phyloP scores from a whole-genome alignment of 2,888 invertebrate genomes.

The Podotricha telesiphe region DNA sequence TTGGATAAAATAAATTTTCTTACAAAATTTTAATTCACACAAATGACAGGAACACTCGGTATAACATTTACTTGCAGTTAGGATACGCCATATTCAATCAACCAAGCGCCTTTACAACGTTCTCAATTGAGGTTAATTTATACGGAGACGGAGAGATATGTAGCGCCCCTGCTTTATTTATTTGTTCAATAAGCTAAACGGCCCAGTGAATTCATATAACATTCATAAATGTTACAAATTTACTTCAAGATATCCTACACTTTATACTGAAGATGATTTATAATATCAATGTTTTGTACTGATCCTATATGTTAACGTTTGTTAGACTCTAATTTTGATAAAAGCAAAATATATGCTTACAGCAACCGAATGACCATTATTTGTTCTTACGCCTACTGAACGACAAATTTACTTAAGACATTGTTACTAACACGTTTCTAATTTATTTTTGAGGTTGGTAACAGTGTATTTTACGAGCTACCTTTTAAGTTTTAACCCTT shows the following conservation, averaged over 20 bases:
- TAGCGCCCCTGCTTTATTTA: constrained; percentile 78
- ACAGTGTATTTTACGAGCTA: constrained; percentile 57
- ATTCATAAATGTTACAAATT: constrained; percentile 45
- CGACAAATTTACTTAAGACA: constrained; percentile 26
- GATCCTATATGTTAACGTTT: not conserved
- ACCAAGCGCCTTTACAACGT: constrained; percentile 78
- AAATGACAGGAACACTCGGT: constrained; percentile 52
- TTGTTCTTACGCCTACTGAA: constrained; percentile 33
- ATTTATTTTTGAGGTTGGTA: constrained; percentile 30
- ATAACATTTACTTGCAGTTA: constrained; percentile 60
- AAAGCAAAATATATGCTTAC: not conserved
- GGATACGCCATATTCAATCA: constrained; percentile 76
- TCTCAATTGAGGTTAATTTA: constrained; percentile 83
- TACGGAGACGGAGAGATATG: constrained; percentile 79
- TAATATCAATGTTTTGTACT: not conserved
- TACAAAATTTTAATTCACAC: constrained; percentile 52
- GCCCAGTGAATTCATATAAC: constrained; percentile 56
- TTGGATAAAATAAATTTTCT: constrained; percentile 14
- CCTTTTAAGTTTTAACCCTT: constrained; percentile 59
- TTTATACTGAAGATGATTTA: constrained; percentile 19
- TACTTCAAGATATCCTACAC: constrained; percentile 11
- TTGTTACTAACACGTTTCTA: constrained; percentile 21
- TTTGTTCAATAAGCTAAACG: constrained; percentile 77
- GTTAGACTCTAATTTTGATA: not conserved
- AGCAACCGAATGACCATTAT: constrained; percentile 7